Evolutionary conservation across 2,113 vertebrate species (phyloP).

Genomic region (Rafetus swinhoei): DNA sequence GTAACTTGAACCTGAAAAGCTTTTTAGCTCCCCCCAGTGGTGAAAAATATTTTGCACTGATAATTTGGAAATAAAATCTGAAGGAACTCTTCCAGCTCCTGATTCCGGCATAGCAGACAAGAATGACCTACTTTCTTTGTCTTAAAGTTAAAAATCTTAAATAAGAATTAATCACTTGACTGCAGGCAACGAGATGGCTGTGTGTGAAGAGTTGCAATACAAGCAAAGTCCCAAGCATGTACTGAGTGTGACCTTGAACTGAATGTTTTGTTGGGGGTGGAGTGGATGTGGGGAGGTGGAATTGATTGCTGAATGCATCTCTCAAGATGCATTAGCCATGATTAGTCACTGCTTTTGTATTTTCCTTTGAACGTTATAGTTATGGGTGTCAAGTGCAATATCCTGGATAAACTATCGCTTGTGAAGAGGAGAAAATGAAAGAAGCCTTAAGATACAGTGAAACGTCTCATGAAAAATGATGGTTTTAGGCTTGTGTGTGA

Average conservation of each 20-base stretch:
- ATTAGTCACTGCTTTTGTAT: not conserved
- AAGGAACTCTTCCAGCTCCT: not conserved
- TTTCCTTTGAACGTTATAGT: not conserved
- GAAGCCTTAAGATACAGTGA: not conserved
- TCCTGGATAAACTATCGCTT: not conserved
- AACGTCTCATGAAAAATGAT: not conserved
- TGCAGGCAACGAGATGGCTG: not conserved
- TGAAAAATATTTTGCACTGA: not conserved
- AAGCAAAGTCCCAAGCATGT: not conserved
- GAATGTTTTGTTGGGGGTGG: not conserved
- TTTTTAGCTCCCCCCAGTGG: constrained; percentile 29
- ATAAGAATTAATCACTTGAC: not conserved
- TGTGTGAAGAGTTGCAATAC: not conserved
- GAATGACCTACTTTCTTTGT: not conserved
- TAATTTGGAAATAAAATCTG: not conserved
- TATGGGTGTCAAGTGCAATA: not conserved
- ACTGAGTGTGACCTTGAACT: not conserved
- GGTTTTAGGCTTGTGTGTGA: not conserved
- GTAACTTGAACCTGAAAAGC: not conserved
- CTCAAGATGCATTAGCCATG: not conserved
- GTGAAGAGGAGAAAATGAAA: not conserved
- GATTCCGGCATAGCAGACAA: not conserved
- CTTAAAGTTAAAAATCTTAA: not conserved
- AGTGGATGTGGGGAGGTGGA: not conserved
- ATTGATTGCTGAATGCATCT: not conserved